Evolutionary conservation across 2,888 invertebrate species (phyloP), one percentile per base, ranked within the genome.

Genomic region (Serrognathus titanus): DNA sequence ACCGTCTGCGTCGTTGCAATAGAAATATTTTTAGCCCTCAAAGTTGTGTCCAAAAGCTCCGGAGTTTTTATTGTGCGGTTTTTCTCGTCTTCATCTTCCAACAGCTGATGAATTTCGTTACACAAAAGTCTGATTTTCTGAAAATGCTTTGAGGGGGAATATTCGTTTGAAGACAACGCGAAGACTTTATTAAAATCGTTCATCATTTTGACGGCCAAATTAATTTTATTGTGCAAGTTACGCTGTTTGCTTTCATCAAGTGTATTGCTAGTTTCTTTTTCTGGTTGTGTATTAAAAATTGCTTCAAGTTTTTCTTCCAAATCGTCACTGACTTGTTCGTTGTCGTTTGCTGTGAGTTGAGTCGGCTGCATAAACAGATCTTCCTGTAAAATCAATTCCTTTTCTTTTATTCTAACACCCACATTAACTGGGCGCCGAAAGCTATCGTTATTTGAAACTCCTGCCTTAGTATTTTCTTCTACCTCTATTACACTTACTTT

Each of bases 231-330:
- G 13, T 6, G 10, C n/a, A 43, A 43, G 3, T 13, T 43, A 16
- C 10, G 9, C 9, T 11, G 13, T 10, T 4, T 43, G 13, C 20
- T 8, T 10, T 43, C 20, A 6, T 5, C 7, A 13, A 5, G 11
- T 6, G 3, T 3, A 4, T 12, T 9, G 40, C 12, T 13, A 13
- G 40, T 13, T 40, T 40, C 40, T 11, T 13, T 11, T 11, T 40
- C 40, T 3, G 13, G 40, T 40, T 40, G 54, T 13, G 54, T 49
- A 20, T 48, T 49, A 54, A 54, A 54, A 7, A 49, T 20, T 8
- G 49, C 54, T 20, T 20, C 36, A n/a, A 54, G 39, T 13, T 54
- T 39, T 35, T 20, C 24, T 11, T 54, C 49, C 10, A 54, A 35
- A n/a, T 10, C 38, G 37, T 54, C 54, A 35, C 35, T 13, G 9